phyloP scores from a whole-genome alignment of 2,888 invertebrate species.

The Eupithecia subfuscata region DNA sequence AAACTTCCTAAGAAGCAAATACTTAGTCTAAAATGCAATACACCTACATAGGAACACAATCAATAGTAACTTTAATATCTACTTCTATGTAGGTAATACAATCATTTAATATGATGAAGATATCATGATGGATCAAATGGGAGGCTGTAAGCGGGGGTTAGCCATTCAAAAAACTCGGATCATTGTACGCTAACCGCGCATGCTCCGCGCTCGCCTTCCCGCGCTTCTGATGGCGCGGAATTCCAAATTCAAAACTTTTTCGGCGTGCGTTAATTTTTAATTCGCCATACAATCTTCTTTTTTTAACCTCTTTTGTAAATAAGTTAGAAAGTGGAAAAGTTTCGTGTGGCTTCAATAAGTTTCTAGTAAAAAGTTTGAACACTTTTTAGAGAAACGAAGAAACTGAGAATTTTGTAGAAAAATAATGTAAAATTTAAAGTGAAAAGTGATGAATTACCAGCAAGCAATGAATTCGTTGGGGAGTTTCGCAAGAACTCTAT shows the following conservation, averaged over 20 bases:
- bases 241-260: constrained; percentile 46
- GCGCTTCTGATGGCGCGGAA: constrained; percentile 64
- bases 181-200: constrained; percentile 72
- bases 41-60: too few species aligned
- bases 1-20: too few species aligned
- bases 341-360: neutral
- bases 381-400: constrained; percentile 1
- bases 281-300: neutral
- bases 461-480: constrained; percentile 35
- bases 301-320: neutral
- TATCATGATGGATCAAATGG: constrained; percentile 43
- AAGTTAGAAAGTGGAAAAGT: neutral
- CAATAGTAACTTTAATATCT: too few species aligned
- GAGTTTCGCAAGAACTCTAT: constrained; percentile 44
- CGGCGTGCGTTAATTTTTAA: neutral
- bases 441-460: constrained; percentile 49
- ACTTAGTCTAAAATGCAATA: too few species aligned
- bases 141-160: constrained; percentile 67
- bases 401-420: neutral
- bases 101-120: constrained; percentile 56
- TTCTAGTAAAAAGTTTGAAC: constrained; percentile 4
- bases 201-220: constrained; percentile 70
- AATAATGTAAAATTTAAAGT: constrained; percentile 6
- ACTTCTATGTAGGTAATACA: constrained; percentile 23
- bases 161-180: constrained; percentile 60